These are phyloP conservation scores for Podarcis cretensis DNA, from an alignment of 2,113 vertebrate genomes.

Conservation along the genomic window DNA sequence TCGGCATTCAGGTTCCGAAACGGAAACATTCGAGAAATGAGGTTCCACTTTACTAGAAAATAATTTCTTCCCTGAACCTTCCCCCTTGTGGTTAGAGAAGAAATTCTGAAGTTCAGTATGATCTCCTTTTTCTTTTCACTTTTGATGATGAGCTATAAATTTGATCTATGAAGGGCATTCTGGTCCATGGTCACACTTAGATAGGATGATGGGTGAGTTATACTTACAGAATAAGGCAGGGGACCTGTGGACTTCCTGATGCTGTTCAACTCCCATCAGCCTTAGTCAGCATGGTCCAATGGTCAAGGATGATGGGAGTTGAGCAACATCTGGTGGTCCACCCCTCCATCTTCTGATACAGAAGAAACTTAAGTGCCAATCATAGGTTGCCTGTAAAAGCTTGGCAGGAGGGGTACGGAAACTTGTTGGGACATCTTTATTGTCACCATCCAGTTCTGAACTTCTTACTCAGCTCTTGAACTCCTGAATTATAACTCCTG, in stretches of 20 bases:
- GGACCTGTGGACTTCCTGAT: background rate
- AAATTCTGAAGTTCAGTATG: background rate
- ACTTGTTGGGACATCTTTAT: no score
- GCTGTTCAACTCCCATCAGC: no score
- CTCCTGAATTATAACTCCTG: no score
- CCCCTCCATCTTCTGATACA: background rate
- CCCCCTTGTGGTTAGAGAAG: background rate
- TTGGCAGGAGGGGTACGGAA: no score
- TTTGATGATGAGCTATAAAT: background rate
- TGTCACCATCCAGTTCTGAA: no score
- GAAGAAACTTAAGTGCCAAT: background rate
- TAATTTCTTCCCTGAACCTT: constrained; percentile 6
- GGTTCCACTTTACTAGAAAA: background rate
- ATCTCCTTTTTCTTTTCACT: background rate
- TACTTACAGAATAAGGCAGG: background rate
- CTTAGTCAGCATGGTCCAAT: no score
- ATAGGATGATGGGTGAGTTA: background rate
- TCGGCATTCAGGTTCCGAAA: no score
- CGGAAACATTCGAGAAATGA: no score
- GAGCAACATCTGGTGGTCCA: no score
- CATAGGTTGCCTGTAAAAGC: no score
- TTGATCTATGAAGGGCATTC: background rate
- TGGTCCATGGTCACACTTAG: background rate
- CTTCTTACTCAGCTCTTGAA: no score
- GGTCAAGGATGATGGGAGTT: no score